phyloP scores from a whole-genome alignment of 2,888 invertebrate genomes.

The Torymus tubicola region DNA sequence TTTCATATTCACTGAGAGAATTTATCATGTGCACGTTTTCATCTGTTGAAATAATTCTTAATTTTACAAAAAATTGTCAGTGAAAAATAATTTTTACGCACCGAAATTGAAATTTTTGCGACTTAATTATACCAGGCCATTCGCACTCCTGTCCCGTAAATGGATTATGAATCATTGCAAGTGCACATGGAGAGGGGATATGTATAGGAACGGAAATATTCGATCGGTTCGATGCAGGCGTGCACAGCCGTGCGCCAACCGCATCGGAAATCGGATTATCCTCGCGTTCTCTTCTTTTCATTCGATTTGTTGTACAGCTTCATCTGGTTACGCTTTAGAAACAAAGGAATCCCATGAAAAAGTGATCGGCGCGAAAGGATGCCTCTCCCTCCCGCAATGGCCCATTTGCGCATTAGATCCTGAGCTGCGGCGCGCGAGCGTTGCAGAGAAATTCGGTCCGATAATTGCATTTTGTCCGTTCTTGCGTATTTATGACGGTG shows the following conservation, averaged over 20 bases:
- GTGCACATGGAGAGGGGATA: neutral
- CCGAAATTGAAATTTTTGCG: too few species aligned
- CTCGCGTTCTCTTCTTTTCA: neutral
- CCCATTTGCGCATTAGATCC: conserved; percentile 31
- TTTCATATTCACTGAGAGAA: too few species aligned
- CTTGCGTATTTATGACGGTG: conserved; percentile 12
- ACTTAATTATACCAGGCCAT: too few species aligned
- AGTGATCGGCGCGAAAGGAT: conserved; percentile 20
- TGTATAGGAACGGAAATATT: neutral
- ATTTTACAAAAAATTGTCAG: too few species aligned
- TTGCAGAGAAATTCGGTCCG: neutral
- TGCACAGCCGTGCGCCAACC: neutral
- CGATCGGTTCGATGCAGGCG: conserved; percentile 5
- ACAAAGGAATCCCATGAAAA: conserved; percentile 32
- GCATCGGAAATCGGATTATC: conserved; percentile 41
- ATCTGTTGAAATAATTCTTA: too few species aligned
- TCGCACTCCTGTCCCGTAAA: too few species aligned
- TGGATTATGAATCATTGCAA: conserved; percentile 8
- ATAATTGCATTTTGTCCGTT: conserved; percentile 36
- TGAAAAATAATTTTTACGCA: too few species aligned
- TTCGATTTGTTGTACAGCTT: conserved; percentile 35
- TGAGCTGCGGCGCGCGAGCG: too few species aligned
- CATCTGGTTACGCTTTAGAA: conserved; percentile 22
- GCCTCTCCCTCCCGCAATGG: conserved; percentile 18
- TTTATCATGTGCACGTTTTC: too few species aligned